These are phyloP conservation scores for Colossoma macropomum DNA, from an alignment of 2,113 vertebrate genomes.

Conservation along the genomic window DNA sequence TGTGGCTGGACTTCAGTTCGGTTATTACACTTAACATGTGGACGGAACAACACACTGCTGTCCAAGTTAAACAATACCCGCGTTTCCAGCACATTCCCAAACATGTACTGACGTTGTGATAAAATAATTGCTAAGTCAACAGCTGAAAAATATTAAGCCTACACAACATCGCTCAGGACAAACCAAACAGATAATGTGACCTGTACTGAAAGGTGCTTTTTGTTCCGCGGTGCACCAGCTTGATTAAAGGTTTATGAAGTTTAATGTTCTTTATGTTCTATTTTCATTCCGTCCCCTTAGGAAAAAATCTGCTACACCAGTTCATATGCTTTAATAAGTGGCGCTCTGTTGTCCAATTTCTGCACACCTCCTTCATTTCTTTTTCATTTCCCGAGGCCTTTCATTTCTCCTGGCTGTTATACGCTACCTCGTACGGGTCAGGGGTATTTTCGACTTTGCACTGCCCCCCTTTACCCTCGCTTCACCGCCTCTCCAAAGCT, in stretches of 20 bases:
- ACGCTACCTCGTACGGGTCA: not conserved
- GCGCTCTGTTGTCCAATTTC: slow-evolving; percentile 18
- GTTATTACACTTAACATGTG: slow-evolving; percentile 11
- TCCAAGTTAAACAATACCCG: slow-evolving; percentile 29
- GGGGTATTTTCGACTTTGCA: not conserved
- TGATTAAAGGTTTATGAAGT: slow-evolving; percentile 8
- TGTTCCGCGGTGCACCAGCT: not conserved
- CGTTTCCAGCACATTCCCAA: slow-evolving; percentile 27
- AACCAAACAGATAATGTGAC: slow-evolving; percentile 7
- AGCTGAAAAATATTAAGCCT: slow-evolving; percentile 31
- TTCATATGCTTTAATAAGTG: slow-evolving; percentile 40
- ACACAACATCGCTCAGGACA: not conserved
- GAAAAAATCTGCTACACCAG: slow-evolving; percentile 6
- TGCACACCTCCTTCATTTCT: slow-evolving; percentile 23
- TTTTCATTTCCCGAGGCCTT: slow-evolving; percentile 33
- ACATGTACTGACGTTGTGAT: slow-evolving; percentile 15
- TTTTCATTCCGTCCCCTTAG: slow-evolving; percentile 28
- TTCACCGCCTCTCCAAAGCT: not conserved
- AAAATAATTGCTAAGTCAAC: slow-evolving; percentile 31
- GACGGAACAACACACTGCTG: not conserved
- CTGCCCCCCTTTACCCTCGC: not conserved
- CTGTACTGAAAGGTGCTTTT: not conserved
- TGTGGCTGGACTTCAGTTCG: not conserved
- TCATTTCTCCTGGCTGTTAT: slow-evolving; percentile 21
- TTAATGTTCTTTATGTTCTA: slow-evolving; percentile 13